Evolutionary conservation across 2,113 vertebrate genomes (phyloP).

Genomic region (Copsychus sechellarum): DNA sequence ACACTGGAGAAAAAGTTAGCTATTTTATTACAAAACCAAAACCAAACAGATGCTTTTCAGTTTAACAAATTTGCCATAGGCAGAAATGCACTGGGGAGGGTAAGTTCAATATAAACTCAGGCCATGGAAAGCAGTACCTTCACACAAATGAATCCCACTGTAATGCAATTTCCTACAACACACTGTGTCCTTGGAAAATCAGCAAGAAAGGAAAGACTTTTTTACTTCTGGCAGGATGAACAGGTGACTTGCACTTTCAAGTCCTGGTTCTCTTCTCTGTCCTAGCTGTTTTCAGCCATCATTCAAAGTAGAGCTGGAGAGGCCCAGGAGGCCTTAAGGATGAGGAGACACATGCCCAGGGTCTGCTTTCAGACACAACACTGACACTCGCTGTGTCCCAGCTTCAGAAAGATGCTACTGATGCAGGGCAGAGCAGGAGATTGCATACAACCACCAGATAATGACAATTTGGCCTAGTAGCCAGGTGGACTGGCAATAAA

Average conservation of each 20-base stretch:
- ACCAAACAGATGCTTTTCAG: conserved; percentile 28
- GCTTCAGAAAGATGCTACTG: not conserved
- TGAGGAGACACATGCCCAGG: not conserved
- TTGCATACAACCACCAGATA: not conserved
- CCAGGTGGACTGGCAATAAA: not conserved
- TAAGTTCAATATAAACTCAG: not conserved
- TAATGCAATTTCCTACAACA: not conserved
- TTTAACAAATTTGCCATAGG: not conserved
- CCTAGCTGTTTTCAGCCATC: not conserved
- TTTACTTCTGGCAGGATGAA: not conserved
- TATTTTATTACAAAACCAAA: conserved; percentile 69
- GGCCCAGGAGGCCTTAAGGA: not conserved
- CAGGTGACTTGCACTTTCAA: not conserved
- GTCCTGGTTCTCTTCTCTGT: conserved; percentile 24
- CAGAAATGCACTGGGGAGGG: not conserved
- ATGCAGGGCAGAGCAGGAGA: not conserved
- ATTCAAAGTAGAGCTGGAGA: not conserved
- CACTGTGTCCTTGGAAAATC: not conserved
- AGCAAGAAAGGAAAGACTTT: not conserved
- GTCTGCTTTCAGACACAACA: not conserved
- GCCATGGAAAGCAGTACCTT: not conserved
- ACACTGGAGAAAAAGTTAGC: conserved; percentile 11
- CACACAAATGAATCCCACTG: not conserved
- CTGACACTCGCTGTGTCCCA: not conserved
- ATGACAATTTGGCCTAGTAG: not conserved